phyloP scores from a whole-genome alignment of 92 coral and sea anemone genomes.

The Epizoanthus scotinus region DNA sequence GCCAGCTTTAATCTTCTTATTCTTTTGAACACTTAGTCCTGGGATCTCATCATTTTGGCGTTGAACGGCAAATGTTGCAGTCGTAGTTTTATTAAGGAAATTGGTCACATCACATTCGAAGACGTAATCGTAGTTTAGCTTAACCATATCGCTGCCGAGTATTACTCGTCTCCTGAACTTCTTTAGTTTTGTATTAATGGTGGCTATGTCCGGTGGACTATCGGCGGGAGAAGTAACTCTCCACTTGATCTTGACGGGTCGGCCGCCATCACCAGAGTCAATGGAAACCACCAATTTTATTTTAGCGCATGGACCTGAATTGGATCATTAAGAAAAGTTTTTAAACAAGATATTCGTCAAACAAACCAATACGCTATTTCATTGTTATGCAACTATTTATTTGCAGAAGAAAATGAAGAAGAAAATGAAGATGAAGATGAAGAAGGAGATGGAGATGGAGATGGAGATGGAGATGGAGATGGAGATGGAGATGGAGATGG shows the following conservation, averaged over 20 bases:
- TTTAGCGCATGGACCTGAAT: conserved; percentile 17
- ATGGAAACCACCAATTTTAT: background rate
- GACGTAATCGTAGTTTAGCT: background rate
- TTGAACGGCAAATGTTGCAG: background rate
- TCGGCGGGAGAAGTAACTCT: background rate
- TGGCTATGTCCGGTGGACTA: background rate
- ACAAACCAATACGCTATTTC: too few species aligned
- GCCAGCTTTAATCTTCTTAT: background rate
- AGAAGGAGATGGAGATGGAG: too few species aligned
- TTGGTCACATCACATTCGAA: conserved; percentile 3
- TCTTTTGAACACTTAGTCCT: background rate
- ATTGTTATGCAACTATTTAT: too few species aligned
- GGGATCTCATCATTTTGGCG: conserved; percentile 14
- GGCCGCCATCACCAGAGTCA: conserved; percentile 12
- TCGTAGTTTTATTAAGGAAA: background rate
- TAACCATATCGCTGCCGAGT: background rate
- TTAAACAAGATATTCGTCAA: too few species aligned
- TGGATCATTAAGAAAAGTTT: too few species aligned
- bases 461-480: too few species aligned
- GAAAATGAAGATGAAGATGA: too few species aligned
- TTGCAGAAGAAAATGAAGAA: too few species aligned
- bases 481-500: too few species aligned
- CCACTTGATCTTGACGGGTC: background rate
- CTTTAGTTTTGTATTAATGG: background rate
- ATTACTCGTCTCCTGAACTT: background rate